These are phyloP conservation scores for Tragopan temminckii DNA, from an alignment of 2,797 vertebrate genomes.

Conservation along the genomic window DNA sequence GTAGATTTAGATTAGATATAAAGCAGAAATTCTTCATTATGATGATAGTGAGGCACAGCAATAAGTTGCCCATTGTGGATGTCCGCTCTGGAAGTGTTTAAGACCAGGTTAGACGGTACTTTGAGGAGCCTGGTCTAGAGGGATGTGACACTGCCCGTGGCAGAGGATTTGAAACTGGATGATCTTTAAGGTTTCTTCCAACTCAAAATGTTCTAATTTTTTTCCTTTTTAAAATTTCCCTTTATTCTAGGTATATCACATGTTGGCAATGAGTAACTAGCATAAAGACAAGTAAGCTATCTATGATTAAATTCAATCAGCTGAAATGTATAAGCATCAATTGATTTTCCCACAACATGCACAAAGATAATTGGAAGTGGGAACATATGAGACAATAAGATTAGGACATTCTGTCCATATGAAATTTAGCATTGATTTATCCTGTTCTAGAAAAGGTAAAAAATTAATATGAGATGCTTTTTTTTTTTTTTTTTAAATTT, in stretches of 20 bases:
- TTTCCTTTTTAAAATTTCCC: not conserved
- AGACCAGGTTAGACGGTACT: not conserved
- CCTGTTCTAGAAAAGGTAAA: constrained; percentile 9
- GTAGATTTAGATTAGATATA: too few species aligned
- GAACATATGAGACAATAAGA: not conserved
- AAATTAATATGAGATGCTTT: not conserved
- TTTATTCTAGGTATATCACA: not conserved
- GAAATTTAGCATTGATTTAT: not conserved
- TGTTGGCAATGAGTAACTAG: not conserved
- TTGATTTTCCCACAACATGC: not conserved
- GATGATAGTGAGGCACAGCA: too few species aligned
- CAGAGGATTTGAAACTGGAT: not conserved
- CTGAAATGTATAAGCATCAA: not conserved
- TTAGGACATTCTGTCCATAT: not conserved
- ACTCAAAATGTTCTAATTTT: not conserved
- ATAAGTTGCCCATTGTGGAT: too few species aligned
- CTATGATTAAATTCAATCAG: not conserved
- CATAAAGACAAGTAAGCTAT: not conserved
- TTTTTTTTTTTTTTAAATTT: not conserved
- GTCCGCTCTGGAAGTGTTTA: not conserved
- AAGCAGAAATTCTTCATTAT: too few species aligned
- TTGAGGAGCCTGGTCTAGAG: not conserved
- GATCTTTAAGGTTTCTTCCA: too few species aligned
- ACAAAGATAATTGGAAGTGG: constrained; percentile 1
- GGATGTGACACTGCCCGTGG: not conserved